A percentile compares a stretch with the other conserved stretches of the same genome.
Conservation (phyloP, 2,113 vertebrate species). For the Clarias batrachus region DNA sequence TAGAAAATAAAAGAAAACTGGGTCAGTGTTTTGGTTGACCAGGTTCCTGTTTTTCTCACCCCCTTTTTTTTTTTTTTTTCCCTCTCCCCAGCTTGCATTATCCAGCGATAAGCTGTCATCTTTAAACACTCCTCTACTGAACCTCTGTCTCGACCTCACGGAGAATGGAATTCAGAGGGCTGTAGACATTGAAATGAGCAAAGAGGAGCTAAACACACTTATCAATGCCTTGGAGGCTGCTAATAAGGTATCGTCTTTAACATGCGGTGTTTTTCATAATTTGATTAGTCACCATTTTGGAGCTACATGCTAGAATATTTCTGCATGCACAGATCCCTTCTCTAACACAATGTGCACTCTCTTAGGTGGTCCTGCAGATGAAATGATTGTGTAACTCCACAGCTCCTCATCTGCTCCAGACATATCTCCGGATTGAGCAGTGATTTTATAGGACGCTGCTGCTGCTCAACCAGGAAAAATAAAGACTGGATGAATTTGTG, state of each 20-base stretch:
- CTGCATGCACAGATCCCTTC: background rate
- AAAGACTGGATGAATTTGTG: background rate
- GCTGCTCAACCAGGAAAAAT: background rate
- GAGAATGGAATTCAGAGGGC: slow-evolving; percentile 77
- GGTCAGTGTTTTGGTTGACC: background rate
- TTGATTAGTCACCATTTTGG: background rate
- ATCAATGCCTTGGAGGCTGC: slow-evolving; percentile 87
- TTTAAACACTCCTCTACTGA: slow-evolving; percentile 88
- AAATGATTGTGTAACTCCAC: slow-evolving; percentile 67
- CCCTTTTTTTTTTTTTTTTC: background rate
- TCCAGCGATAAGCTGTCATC: slow-evolving; percentile 94
- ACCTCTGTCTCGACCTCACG: slow-evolving; percentile 84
- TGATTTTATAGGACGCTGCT: background rate
- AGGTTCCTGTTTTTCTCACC: background rate
- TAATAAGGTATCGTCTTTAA: slow-evolving; percentile 80
- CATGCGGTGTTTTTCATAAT: background rate
- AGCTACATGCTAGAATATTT: background rate
- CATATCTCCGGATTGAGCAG: background rate
- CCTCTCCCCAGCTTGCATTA: slow-evolving; percentile 79
- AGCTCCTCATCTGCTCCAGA: background rate
- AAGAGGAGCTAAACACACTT: slow-evolving; percentile 86
- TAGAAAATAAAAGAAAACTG: background rate
- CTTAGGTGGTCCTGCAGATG: slow-evolving; percentile 85
- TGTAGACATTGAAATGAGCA: slow-evolving; percentile 86
- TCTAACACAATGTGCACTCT: slow-evolving; percentile 52